Conservation (phyloP, 2,113 vertebrate species). For the Chelonoidis abingdonii region DNA sequence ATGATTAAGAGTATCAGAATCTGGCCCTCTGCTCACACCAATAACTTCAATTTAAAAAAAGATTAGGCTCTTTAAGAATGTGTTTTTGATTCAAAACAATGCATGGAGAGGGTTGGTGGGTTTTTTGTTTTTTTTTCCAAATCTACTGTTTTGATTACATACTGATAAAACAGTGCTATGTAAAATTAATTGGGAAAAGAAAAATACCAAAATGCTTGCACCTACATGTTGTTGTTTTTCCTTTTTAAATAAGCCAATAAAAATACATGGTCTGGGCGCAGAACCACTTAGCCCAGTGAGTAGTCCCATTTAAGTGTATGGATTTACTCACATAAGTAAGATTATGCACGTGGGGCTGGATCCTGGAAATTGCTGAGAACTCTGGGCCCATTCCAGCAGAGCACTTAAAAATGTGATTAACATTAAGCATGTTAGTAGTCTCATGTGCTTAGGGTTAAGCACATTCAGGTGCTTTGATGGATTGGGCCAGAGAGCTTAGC, state of each 20-base stretch:
- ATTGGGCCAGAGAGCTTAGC: constrained; percentile 19
- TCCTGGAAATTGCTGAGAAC: background rate
- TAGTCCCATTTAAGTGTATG: background rate
- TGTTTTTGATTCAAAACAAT: background rate
- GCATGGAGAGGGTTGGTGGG: background rate
- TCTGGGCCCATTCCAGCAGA: background rate
- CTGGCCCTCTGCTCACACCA: background rate
- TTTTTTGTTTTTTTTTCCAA: background rate
- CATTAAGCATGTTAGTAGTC: background rate
- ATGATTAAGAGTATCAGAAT: background rate
- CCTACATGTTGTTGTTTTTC: background rate
- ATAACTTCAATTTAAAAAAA: background rate
- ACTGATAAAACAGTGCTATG: background rate
- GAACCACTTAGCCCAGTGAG: background rate
- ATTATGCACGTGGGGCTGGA: background rate
- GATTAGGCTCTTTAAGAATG: background rate
- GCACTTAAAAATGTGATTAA: constrained; percentile 1
- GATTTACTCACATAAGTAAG: background rate
- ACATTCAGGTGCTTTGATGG: constrained; percentile 11
- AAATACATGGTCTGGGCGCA: background rate
- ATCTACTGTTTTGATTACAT: background rate
- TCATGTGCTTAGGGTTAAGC: background rate
- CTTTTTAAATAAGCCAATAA: background rate
- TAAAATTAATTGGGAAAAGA: background rate
- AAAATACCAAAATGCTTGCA: background rate